Evolutionary conservation across 2,888 invertebrate species (phyloP).

Genomic region (Drosophila robusta): DNA sequence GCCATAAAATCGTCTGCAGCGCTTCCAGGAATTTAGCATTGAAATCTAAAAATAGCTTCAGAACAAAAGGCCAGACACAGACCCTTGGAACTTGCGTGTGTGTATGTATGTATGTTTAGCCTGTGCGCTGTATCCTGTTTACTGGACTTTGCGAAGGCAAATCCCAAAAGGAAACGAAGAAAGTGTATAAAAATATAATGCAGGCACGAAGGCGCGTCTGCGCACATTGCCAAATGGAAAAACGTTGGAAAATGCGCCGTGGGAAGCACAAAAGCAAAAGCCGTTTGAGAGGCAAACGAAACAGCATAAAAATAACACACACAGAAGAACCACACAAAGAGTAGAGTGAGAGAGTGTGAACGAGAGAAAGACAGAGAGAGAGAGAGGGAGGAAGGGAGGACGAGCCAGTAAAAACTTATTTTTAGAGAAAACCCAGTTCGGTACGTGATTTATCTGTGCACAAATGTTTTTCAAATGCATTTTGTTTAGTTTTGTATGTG

Average conservation of each 20-base stretch:
- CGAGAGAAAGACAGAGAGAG: slow-evolving; percentile 4
- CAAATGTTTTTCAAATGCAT: slow-evolving; percentile 56
- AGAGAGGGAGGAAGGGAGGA: background rate
- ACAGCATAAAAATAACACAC: slow-evolving; percentile 38
- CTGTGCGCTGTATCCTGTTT: slow-evolving; percentile 41
- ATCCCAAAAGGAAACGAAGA: slow-evolving; percentile 66
- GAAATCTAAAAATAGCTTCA: slow-evolving; percentile 60
- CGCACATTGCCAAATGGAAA: slow-evolving; percentile 51
- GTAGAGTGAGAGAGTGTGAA: slow-evolving; percentile 3
- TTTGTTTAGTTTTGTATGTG: slow-evolving; percentile 45
- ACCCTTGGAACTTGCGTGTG: slow-evolving; percentile 59
- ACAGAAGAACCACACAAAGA: slow-evolving; percentile 15
- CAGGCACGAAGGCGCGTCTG: slow-evolving; percentile 43
- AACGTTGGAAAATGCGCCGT: slow-evolving; percentile 62
- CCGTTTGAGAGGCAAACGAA: slow-evolving; percentile 49
- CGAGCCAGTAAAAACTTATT: slow-evolving; percentile 61
- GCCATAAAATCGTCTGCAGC: slow-evolving; percentile 11
- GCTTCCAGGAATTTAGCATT: slow-evolving; percentile 54
- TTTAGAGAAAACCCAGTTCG: slow-evolving; percentile 57
- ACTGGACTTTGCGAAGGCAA: slow-evolving; percentile 71
- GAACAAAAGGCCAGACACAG: slow-evolving; percentile 25
- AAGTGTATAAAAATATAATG: slow-evolving; percentile 47
- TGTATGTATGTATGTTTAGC: slow-evolving; percentile 9
- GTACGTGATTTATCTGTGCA: slow-evolving; percentile 66
- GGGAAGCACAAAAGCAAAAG: slow-evolving; percentile 70